A percentile compares a stretch with the other conserved stretches of the same genome.
Conservation (phyloP, 2,797 vertebrate species). For the Neopelma chrysocephalum region DNA sequence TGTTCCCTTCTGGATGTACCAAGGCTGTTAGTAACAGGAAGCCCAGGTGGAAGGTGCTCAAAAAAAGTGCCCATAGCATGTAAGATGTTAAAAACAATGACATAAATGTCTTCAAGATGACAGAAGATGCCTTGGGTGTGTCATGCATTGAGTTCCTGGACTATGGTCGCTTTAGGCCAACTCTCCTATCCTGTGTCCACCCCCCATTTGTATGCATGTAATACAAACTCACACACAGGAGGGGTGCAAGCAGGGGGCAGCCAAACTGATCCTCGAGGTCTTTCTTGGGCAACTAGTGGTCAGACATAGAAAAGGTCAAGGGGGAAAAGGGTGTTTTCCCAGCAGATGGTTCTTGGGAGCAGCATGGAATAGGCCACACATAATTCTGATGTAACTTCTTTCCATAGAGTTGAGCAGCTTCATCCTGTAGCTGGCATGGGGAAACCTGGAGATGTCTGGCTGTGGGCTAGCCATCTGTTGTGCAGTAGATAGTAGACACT, state of each 20-base stretch:
- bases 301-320: not conserved
- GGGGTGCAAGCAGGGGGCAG: not conserved
- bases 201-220: not conserved
- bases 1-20: not conserved
- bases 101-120: not conserved
- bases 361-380: not conserved
- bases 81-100: not conserved
- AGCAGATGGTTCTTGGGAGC: not conserved
- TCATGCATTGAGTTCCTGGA: not conserved
- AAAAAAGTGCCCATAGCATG: not conserved
- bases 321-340: not conserved
- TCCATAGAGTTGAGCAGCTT: not conserved
- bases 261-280: not conserved
- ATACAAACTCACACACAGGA: not conserved
- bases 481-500: conserved; percentile 71
- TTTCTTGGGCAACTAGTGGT: not conserved
- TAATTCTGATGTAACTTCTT: conserved; percentile 4
- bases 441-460: conserved; percentile 71
- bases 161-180: not conserved
- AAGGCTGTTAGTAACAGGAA: not conserved
- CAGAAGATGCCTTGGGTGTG: not conserved
- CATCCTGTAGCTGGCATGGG: conserved; percentile 46
- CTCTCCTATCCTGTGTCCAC: not conserved
- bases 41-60: not conserved
- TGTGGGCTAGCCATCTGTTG: conserved; percentile 43